These are phyloP conservation scores for Rallus limicola DNA, from an alignment of 2,113 vertebrate genomes.

Conservation along the genomic window DNA sequence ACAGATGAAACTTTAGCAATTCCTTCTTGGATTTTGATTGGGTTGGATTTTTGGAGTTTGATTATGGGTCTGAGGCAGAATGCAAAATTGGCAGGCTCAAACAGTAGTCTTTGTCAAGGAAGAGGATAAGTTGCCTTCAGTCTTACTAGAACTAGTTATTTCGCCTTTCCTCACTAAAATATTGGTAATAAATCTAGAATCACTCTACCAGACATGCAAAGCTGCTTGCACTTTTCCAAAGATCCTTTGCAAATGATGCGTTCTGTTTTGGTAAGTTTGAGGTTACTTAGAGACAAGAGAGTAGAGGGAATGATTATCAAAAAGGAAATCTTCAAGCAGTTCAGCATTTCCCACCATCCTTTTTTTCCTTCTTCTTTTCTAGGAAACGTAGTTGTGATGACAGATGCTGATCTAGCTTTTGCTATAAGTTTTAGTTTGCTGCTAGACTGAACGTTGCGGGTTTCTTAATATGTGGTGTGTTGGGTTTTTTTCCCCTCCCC, in stretches of 20 bases:
- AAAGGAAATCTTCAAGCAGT: not conserved
- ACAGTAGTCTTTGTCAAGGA: not conserved
- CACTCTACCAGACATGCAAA: not conserved
- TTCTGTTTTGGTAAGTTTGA: not conserved
- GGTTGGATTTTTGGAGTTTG: not conserved
- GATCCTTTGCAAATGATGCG: not conserved
- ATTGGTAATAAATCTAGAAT: not conserved
- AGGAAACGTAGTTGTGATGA: not conserved
- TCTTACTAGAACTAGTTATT: not conserved
- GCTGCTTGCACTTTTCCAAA: not conserved
- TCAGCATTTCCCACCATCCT: not conserved
- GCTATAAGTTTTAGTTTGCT: not conserved
- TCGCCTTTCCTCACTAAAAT: not conserved
- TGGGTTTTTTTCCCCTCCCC: not conserved
- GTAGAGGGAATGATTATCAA: not conserved
- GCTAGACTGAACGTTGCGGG: not conserved
- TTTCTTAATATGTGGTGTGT: not conserved
- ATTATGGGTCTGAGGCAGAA: not conserved
- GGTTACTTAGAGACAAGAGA: not conserved
- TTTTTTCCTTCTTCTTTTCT: not conserved
- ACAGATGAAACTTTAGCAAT: not conserved
- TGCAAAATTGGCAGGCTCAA: not conserved
- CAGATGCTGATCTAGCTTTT: not conserved
- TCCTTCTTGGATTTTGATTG: not conserved
- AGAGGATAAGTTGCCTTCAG: not conserved